Evolutionary conservation across 2,888 invertebrate genomes (phyloP).

Genomic region (Calameuta pallipes): DNA sequence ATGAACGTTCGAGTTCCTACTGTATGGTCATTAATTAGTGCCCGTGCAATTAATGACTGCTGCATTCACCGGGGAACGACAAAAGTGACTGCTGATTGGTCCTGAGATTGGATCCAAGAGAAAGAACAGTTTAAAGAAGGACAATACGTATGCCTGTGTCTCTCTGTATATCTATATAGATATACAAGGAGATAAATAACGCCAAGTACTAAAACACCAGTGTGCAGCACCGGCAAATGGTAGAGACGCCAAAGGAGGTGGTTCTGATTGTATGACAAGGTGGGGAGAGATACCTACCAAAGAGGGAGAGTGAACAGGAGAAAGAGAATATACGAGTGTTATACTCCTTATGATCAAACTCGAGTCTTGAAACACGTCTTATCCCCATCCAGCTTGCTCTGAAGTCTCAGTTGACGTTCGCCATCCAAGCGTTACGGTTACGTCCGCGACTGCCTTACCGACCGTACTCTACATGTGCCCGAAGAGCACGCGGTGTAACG

Average conservation of each 20-base stretch:
- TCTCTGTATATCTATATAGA: background rate
- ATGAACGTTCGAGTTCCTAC: background rate
- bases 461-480: background rate
- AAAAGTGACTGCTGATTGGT: background rate
- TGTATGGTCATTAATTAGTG: background rate
- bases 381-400: conserved; percentile 45
- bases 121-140: background rate
- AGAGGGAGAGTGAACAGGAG: conserved; percentile 30
- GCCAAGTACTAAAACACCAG: background rate
- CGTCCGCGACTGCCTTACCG: conserved; percentile 31
- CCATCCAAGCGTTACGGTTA: conserved; percentile 50
- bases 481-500: conserved; percentile 14
- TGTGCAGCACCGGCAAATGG: background rate
- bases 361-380: conserved; percentile 27
- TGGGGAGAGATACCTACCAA: conserved; percentile 18
- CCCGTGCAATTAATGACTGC: background rate
- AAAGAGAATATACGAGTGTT: conserved; percentile 12
- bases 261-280: conserved; percentile 3
- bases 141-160: background rate
- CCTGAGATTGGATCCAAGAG: background rate
- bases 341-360: conserved; percentile 20
- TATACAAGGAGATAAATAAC: background rate
- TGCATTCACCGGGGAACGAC: background rate
- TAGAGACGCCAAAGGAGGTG: background rate
- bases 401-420: conserved; percentile 58